phyloP scores from a whole-genome alignment of 2,113 vertebrate genomes.

The Tursiops truncatus region DNA sequence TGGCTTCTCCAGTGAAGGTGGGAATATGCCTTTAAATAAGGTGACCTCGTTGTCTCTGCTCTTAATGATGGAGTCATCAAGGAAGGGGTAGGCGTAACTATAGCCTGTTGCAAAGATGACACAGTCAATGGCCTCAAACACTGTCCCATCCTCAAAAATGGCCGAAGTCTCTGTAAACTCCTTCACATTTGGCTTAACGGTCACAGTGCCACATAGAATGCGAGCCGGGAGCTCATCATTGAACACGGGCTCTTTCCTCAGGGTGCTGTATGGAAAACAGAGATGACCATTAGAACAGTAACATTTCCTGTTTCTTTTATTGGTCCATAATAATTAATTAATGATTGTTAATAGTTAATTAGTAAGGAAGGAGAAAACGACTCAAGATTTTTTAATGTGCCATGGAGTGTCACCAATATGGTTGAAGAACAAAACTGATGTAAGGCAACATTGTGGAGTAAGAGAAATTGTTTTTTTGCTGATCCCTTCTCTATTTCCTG shows the following conservation, averaged over 20 bases:
- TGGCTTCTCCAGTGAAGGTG: constrained; percentile 83
- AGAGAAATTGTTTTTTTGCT: not conserved
- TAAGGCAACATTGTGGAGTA: not conserved
- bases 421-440: not conserved
- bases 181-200: constrained; percentile 86
- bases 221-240: constrained; percentile 88
- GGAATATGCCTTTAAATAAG: constrained; percentile 88
- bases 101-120: constrained; percentile 93
- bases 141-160: constrained; percentile 88
- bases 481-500: not conserved
- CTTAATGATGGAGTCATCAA: constrained; percentile 82
- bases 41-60: constrained; percentile 80
- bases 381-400: not conserved
- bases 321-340: not conserved
- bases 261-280: constrained; percentile 75
- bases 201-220: constrained; percentile 86
- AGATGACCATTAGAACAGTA: not conserved
- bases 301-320: not conserved
- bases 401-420: not conserved
- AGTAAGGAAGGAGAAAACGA: not conserved
- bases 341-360: not conserved
- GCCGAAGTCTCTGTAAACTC: constrained; percentile 84
- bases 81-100: constrained; percentile 84
- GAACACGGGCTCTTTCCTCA: constrained; percentile 82
- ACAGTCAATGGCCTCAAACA: constrained; percentile 85